A percentile compares a stretch with the other conserved stretches of the same genome.
phyloP scores from a whole-genome alignment of 1,140 invertebrate genomes.

The Pteromalus puparum region DNA sequence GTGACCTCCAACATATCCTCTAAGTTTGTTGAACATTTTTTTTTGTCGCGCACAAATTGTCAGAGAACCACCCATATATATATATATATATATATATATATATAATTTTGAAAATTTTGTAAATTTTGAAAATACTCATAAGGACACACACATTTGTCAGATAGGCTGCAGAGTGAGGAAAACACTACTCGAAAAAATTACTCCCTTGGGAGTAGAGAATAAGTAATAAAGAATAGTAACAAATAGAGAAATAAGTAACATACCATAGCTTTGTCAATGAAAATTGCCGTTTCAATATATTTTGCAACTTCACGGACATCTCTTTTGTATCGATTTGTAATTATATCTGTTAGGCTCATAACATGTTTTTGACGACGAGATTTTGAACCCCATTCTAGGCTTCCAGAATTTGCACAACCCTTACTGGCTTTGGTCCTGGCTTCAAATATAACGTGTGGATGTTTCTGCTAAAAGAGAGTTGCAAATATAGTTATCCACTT shows the following conservation, averaged over 20 bases:
- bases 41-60: too few species aligned
- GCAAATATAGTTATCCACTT: constrained; percentile 69
- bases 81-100: too few species aligned
- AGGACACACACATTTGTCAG: too few species aligned
- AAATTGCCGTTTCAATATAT: constrained; percentile 93
- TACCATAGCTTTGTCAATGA: constrained; percentile 95
- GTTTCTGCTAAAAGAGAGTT: constrained; percentile 90
- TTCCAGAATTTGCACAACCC: constrained; percentile 89
- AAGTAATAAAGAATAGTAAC: too few species aligned
- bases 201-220: too few species aligned
- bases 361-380: constrained; percentile 81
- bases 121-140: too few species aligned
- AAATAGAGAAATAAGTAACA: constrained; percentile 36
- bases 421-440: constrained; percentile 90
- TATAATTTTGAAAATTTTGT: too few species aligned
- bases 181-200: too few species aligned
- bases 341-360: constrained; percentile 74
- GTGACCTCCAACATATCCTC: too few species aligned
- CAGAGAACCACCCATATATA: too few species aligned
- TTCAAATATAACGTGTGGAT: constrained; percentile 97
- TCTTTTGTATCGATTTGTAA: constrained; percentile 77
- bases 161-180: too few species aligned
- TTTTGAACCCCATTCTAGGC: constrained; percentile 83
- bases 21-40: too few species aligned
- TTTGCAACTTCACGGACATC: constrained; percentile 92